Percentiles rank a stretch among this genome's conserved stretches.
These are phyloP conservation scores for Emesis russula DNA, from an alignment of 2,888 invertebrate species.

Conservation along the genomic window DNA sequence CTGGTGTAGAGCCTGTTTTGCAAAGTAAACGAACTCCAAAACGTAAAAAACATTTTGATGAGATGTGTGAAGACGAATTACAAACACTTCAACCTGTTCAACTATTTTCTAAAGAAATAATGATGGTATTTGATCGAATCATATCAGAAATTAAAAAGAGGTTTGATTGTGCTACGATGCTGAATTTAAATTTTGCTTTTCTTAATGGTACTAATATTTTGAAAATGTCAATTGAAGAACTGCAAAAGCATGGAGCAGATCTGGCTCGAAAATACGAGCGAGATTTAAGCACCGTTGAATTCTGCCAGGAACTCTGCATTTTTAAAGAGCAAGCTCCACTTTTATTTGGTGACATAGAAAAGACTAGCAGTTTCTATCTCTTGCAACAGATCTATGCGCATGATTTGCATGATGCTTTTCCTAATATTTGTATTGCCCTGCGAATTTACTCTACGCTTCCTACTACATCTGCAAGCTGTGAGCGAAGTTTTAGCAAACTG, in stretches of 20 bases:
- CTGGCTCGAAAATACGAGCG: conserved; percentile 72
- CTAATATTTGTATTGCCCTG: conserved; percentile 67
- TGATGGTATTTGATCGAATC: conserved; percentile 79
- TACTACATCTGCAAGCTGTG: conserved; percentile 83
- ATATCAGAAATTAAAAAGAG: conserved; percentile 76
- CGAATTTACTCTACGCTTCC: conserved; percentile 82
- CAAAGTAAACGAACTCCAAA: conserved; percentile 40
- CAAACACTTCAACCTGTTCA: conserved; percentile 62
- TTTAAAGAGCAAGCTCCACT: conserved; percentile 83
- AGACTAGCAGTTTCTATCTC: conserved; percentile 31
- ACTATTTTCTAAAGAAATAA: conserved; percentile 65
- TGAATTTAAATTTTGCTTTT: conserved; percentile 77
- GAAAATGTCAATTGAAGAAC: conserved; percentile 84
- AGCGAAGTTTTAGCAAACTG: conserved; percentile 86
- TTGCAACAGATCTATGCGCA: conserved; percentile 74
- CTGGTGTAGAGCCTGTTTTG: conserved; percentile 65
- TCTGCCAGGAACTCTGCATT: conserved; percentile 82
- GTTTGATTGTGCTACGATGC: conserved; percentile 68
- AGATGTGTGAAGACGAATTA: conserved; percentile 82
- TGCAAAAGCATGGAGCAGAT: conserved; percentile 74
- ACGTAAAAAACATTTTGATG: conserved; percentile 80
- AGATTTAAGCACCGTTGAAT: conserved; percentile 85
- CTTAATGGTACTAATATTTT: conserved; percentile 80
- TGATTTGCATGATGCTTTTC: conserved; percentile 76
- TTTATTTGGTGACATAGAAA: conserved; percentile 75